phyloP scores from a whole-genome alignment of 2,113 vertebrate genomes.

The Glaucidium brasilianum region DNA sequence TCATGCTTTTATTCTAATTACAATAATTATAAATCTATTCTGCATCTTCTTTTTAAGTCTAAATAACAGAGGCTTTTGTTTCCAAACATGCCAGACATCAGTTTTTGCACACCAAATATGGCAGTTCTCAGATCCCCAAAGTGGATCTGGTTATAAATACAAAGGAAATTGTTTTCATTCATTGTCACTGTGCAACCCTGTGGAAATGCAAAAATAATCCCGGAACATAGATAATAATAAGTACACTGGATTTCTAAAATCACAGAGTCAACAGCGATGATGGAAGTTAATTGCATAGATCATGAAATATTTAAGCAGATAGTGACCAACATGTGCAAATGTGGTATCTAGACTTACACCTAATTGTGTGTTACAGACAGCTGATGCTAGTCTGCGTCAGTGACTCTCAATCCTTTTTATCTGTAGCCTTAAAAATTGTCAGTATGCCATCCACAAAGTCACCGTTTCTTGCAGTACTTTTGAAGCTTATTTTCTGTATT shows the following conservation, averaged over 20 bases:
- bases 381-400: not conserved
- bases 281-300: not conserved
- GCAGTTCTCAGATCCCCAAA: not conserved
- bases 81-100: conserved; percentile 3
- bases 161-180: not conserved
- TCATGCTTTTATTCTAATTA: conserved; percentile 16
- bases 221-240: not conserved
- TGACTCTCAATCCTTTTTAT: not conserved
- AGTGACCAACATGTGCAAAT: not conserved
- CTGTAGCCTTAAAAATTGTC: not conserved
- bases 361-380: not conserved
- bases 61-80: not conserved
- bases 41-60: not conserved
- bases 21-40: conserved; percentile 24
- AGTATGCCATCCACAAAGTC: not conserved
- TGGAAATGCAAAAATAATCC: not conserved
- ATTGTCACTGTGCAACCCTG: not conserved
- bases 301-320: conserved; percentile 17
- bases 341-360: not conserved
- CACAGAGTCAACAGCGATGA: not conserved
- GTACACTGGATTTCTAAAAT: not conserved
- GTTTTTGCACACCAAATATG: not conserved
- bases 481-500: not conserved
- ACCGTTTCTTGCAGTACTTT: not conserved
- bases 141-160: not conserved